Evolutionary conservation across 2,113 vertebrate genomes (phyloP).

Genomic region (Panurus biarmicus): DNA sequence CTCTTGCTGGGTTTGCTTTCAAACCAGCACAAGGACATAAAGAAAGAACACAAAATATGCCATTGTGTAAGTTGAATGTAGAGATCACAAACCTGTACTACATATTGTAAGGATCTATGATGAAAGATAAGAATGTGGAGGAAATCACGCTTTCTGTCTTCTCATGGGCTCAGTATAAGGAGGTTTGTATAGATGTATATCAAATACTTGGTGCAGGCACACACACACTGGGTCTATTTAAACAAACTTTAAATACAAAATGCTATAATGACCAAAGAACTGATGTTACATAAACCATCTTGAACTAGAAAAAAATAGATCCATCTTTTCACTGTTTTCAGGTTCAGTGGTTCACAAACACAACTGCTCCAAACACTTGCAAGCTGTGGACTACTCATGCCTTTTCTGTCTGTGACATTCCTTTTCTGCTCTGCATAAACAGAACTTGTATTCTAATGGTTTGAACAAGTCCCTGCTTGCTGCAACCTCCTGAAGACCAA

Average conservation of each 20-base stretch:
- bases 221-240: background rate
- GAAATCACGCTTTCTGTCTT: background rate
- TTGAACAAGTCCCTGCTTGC: background rate
- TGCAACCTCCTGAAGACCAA: background rate
- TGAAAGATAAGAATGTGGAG: background rate
- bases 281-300: accelerated
- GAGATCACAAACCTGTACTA: background rate
- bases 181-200: background rate
- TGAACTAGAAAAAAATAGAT: background rate
- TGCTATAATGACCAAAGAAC: background rate
- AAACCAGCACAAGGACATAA: too few relatives aligned
- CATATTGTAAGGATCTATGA: background rate
- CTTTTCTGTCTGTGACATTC: background rate
- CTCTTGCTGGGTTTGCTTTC: too few relatives aligned
- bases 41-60: background rate
- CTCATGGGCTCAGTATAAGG: background rate
- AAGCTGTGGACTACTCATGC: background rate
- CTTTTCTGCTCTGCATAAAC: background rate
- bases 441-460: background rate
- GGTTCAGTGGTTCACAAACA: background rate
- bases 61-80: background rate
- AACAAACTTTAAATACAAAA: background rate
- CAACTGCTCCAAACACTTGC: background rate
- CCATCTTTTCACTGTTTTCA: background rate
- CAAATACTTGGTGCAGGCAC: background rate